Conservation (phyloP, 2,888 invertebrate species). For the Opisthograptis luteolata region DNA sequence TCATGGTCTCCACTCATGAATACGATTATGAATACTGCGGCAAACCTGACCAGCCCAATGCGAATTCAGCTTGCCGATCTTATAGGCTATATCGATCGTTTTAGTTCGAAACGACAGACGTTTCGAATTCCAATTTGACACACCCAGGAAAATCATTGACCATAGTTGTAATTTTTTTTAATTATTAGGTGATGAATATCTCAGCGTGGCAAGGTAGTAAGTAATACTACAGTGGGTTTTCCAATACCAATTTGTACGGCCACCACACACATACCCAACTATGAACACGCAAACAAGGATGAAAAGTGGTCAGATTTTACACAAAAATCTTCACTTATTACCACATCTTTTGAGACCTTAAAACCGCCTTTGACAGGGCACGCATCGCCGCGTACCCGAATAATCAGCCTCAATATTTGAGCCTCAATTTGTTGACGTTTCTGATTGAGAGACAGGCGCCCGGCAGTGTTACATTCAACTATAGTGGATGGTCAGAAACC, state of each 20-base stretch:
- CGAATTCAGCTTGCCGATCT: too few relatives aligned
- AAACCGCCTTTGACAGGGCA: conserved; percentile 72
- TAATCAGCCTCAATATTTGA: conserved; percentile 78
- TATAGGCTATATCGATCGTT: too few relatives aligned
- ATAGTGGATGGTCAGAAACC: conserved; percentile 57
- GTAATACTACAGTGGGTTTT: not conserved
- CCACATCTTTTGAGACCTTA: conserved; percentile 75
- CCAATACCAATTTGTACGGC: conserved; percentile 10
- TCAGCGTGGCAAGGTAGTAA: too few relatives aligned
- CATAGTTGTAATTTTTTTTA: too few relatives aligned
- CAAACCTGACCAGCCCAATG: too few relatives aligned
- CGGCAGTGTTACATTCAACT: conserved; percentile 65
- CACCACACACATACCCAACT: conserved; percentile 42
- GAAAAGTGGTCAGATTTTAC: conserved; percentile 68
- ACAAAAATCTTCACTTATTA: conserved; percentile 79
- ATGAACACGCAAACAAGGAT: conserved; percentile 59
- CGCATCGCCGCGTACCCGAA: conserved; percentile 56
- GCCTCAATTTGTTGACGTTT: conserved; percentile 72
- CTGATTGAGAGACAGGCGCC: conserved; percentile 66
- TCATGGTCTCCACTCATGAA: too few relatives aligned
- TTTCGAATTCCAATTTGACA: too few relatives aligned
- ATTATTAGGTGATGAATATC: too few relatives aligned
- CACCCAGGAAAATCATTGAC: too few relatives aligned
- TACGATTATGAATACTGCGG: too few relatives aligned
- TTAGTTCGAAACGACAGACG: too few relatives aligned